Conservation (phyloP, 2,113 vertebrate genomes). For the Pandion haliaetus region DNA sequence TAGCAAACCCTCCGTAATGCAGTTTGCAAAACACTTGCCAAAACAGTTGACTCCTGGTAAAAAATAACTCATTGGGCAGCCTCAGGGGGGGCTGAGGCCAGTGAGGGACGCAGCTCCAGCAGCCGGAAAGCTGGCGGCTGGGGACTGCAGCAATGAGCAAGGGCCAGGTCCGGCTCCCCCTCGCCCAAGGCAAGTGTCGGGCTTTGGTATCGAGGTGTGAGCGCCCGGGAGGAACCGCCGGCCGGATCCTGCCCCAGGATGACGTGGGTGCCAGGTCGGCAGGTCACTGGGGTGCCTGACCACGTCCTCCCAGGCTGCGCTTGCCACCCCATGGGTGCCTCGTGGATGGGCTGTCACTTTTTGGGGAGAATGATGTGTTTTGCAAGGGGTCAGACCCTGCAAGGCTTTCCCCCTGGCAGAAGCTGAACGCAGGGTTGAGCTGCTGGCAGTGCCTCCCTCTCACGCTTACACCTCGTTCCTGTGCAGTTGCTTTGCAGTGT, state of each 20-base stretch:
- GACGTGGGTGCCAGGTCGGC: neutral
- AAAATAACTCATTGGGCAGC: neutral
- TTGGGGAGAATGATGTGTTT: rapidly evolving
- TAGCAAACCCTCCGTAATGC: neutral
- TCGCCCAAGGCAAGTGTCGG: neutral
- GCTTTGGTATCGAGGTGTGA: neutral
- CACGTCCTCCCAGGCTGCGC: rapidly evolving
- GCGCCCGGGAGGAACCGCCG: neutral
- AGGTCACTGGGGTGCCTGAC: neutral
- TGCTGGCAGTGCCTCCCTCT: neutral
- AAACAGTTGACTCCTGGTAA: neutral
- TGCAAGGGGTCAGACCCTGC: neutral
- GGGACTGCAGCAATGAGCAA: neutral
- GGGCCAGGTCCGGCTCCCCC: neutral
- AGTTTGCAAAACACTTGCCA: conserved; percentile 4
- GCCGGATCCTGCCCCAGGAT: neutral
- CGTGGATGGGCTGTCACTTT: neutral
- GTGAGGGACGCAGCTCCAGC: neutral
- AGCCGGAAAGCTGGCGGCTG: neutral
- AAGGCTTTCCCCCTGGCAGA: neutral
- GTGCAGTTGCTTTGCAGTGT: neutral
- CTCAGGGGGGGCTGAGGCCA: rapidly evolving
- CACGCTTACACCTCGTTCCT: neutral
- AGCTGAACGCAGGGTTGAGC: neutral
- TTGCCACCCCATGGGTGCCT: neutral